Conservation (phyloP, 2,888 invertebrate species). For the Pseudococcus jackbeardsleyi region DNA sequence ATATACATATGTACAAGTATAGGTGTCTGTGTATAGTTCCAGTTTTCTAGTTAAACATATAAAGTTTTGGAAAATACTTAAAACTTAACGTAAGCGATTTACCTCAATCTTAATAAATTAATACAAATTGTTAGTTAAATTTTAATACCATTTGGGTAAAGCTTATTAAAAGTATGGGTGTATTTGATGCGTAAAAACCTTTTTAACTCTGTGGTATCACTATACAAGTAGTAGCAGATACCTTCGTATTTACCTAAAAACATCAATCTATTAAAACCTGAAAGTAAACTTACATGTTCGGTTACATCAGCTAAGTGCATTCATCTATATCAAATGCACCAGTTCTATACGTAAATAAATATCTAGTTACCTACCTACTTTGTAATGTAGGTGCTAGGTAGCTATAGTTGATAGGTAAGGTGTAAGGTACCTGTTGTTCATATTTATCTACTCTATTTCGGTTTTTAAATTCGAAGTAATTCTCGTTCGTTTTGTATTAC, state of each 20-base stretch:
- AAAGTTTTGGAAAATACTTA: neutral
- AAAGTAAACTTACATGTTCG: neutral
- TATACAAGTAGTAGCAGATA: neutral
- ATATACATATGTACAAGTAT: neutral
- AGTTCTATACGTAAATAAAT: neutral
- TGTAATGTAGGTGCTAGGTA: neutral
- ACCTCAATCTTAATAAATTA: constrained; percentile 1
- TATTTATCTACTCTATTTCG: neutral
- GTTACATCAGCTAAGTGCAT: too few relatives aligned
- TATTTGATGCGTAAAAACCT: constrained; percentile 16
- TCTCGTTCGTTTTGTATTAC: neutral
- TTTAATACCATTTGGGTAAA: neutral
- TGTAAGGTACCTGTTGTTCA: too few relatives aligned
- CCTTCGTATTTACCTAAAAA: neutral
- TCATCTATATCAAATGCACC: too few relatives aligned
- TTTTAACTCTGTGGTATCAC: neutral
- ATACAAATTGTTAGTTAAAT: constrained; percentile 15
- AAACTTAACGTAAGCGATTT: neutral
- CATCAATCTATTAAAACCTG: constrained; percentile 9
- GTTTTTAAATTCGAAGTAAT: neutral
- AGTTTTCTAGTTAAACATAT: neutral
- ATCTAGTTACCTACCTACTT: neutral
- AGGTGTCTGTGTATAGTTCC: neutral
- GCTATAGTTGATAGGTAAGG: too few relatives aligned
- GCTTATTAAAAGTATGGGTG: neutral